Evolutionary conservation across 2,888 invertebrate genomes (phyloP), one percentile per base, ranked within the genome.

Genomic region (Drosophila cognata): DNA sequence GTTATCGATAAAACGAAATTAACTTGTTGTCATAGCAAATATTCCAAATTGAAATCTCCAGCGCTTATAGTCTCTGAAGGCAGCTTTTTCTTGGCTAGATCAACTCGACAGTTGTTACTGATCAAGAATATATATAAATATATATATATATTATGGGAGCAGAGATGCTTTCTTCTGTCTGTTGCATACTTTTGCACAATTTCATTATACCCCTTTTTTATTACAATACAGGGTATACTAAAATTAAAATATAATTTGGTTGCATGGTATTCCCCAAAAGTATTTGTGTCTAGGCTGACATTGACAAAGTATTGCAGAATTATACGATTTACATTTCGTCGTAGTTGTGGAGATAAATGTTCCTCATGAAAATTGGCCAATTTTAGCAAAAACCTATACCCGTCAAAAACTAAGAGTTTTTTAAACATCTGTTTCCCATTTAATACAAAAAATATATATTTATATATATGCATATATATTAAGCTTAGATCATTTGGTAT

Each of bases 201-300:
- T 46, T 21, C 46, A 13, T 1, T 16, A 46, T 4, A 8, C 46
- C 25, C 21, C 1, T 25, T 13, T 8, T 8, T 2, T 8, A 25
- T 5, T 4, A 4, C 4, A n/a, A n/a, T n/a, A 21, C 43, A 43
- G 43, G 43, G 46, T 46, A 46, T 46, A 8, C 25, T 16, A 2
- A 25, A 46, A 46, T 46, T 16, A 25, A 16, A 46, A 35, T 46
- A 21, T 33, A 33, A 61, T 16, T 33, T 25, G 36, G 21, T 25
- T 25, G 48, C 61, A 29, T 21, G 78, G 77, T 65, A 68, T 77
- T 77, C 77, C 78, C 64, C 73, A 36, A 60, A 67, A 13, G n/a
- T 29, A 10, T 5, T 50, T 25, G 46, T 28, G 18, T 28, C 18
- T 28, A 10, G 5, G 5, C 50, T 18, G 50, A 50, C 28, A 50